These are phyloP conservation scores for Microtus ochrogaster DNA, from an alignment of 2,113 vertebrate genomes.

Conservation along the genomic window DNA sequence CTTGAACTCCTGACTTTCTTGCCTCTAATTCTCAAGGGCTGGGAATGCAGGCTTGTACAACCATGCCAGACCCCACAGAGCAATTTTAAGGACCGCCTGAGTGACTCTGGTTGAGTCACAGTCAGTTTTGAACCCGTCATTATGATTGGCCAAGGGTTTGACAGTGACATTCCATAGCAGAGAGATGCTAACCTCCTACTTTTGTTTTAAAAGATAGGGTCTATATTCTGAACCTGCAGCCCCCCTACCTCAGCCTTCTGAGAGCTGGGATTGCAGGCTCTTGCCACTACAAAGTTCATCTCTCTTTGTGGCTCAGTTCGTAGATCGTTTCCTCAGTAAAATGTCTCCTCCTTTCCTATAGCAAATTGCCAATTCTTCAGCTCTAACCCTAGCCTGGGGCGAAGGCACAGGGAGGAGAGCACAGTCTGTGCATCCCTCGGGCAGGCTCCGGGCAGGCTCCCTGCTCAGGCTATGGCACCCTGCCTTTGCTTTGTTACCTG, in stretches of 20 bases:
- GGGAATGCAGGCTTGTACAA: neutral
- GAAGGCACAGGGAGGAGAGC: neutral
- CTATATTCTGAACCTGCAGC: neutral
- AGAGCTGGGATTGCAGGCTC: neutral
- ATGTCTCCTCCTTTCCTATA: neutral
- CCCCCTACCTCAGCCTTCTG: neutral
- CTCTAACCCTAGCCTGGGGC: neutral
- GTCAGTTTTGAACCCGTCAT: neutral
- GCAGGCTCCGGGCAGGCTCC: neutral
- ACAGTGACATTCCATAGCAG: neutral
- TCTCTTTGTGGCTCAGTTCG: neutral
- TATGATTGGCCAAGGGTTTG: neutral
- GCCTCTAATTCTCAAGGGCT: neutral
- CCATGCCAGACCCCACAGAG: neutral
- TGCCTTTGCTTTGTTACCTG: neutral
- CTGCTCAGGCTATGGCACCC: neutral
- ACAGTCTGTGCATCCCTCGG: neutral
- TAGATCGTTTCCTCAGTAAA: neutral
- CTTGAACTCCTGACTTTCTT: neutral
- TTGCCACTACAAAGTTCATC: neutral
- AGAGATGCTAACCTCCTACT: neutral
- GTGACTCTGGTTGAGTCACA: neutral
- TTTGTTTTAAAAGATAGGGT: neutral
- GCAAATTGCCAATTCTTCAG: neutral
- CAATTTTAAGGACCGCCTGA: neutral